Percentiles rank a stretch among this genome's conserved stretches.
These are phyloP conservation scores for Apamea epomidion DNA, from an alignment of 2,888 invertebrate genomes.

Conservation along the genomic window DNA sequence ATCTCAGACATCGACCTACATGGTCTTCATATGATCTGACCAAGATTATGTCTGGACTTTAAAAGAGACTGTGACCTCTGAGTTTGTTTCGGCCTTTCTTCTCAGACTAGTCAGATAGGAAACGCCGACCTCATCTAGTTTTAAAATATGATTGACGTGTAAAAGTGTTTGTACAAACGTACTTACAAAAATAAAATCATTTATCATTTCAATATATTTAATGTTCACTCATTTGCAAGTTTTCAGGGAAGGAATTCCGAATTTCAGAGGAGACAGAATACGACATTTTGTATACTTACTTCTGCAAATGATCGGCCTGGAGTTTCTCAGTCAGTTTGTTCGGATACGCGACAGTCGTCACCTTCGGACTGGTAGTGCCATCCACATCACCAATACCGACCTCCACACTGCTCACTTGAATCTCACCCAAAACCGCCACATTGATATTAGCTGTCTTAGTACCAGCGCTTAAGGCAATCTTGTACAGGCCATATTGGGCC, in stretches of 20 bases:
- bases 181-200: too few species aligned
- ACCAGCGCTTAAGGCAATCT: constrained; percentile 94
- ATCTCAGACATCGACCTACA: too few species aligned
- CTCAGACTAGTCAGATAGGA: too few species aligned
- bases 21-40: too few species aligned
- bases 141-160: too few species aligned
- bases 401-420: constrained; percentile 94
- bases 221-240: neutral
- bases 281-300: constrained; percentile 80
- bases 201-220: neutral
- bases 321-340: constrained; percentile 92
- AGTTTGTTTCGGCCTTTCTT: too few species aligned
- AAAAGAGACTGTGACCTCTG: too few species aligned
- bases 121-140: too few species aligned
- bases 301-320: constrained; percentile 97
- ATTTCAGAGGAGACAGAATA: neutral
- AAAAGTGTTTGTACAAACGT: too few species aligned
- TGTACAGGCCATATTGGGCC: constrained; percentile 96
- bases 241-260: neutral
- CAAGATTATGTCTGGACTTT: too few species aligned
- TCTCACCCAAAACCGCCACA: constrained; percentile 94
- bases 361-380: constrained; percentile 95
- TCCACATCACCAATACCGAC: constrained; percentile 97
- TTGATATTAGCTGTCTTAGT: constrained; percentile 90
- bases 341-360: constrained; percentile 93